These are phyloP conservation scores for Papilio gigon DNA, from an alignment of 2,888 invertebrate genomes.

Conservation along the genomic window DNA sequence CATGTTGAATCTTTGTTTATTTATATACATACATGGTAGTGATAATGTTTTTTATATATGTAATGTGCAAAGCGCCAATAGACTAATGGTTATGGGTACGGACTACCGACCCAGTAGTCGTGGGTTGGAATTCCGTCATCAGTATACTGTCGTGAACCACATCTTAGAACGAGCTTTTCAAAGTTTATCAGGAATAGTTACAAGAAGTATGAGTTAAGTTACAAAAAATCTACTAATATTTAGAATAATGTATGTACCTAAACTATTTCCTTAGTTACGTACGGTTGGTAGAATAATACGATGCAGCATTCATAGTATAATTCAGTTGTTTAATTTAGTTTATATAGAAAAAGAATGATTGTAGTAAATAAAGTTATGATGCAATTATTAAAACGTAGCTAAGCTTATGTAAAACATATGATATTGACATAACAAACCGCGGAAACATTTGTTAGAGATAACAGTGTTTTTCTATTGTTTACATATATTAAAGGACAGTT, in stretches of 20 bases:
- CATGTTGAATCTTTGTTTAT: background rate
- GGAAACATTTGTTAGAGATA: constrained; percentile 2
- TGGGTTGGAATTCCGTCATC: too few relatives aligned
- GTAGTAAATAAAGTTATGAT: background rate
- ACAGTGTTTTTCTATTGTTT: constrained; percentile 1
- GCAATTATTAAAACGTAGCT: background rate
- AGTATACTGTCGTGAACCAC: too few relatives aligned
- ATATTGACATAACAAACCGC: constrained; percentile 14
- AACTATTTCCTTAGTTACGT: too few relatives aligned
- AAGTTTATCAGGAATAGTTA: too few relatives aligned
- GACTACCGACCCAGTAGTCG: too few relatives aligned
- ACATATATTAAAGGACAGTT: constrained; percentile 6
- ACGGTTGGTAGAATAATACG: background rate
- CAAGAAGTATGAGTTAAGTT: too few relatives aligned
- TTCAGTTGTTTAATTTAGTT: background rate
- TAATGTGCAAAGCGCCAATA: too few relatives aligned
- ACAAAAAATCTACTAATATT: too few relatives aligned
- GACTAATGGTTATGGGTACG: too few relatives aligned
- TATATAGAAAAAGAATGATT: too few relatives aligned
- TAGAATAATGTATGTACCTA: too few relatives aligned
- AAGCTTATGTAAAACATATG: constrained; percentile 6
- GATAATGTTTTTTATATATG: background rate
- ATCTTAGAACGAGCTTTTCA: too few relatives aligned
- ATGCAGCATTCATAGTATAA: background rate
- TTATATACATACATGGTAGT: background rate